Base-by-base conservation (phyloP, 2,113 vertebrate species). In the Zapornia atra region DNA sequence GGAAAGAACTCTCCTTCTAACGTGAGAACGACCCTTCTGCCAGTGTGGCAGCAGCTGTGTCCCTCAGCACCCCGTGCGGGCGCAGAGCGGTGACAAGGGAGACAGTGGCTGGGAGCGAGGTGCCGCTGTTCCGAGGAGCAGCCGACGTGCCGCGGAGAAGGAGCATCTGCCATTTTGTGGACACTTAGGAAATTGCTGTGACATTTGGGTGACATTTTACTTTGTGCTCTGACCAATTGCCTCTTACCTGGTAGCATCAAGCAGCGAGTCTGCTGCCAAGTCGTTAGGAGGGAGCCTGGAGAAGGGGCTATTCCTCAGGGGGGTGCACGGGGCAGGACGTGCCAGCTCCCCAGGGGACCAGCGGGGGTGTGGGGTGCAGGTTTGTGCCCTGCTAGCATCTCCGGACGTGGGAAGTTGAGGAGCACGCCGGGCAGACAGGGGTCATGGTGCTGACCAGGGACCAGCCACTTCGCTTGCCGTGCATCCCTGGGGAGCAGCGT, bases 131-230 rank as follows among this genome's bases (percentile, higher is more conserved):
- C 66, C 24, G 2, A 26, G 80, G 3, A 65, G 75, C 3, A 40
- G 61, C 61, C 2, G 3, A 16, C 0, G 4, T 15, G 46, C 69
- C 48, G 2, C 3, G 3, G 68, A 19, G 12, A 70, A 79, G 86
- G 82, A 86, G 61, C 72, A 51, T 61, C 92, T 90, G 92, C 92
- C 51, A 36, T 83, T 94, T 46, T 80, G 82, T 28, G 92, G 92
- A 51, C 82, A 87, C 89, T 76, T 42, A 5, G 63, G 71, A 92
- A 92, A 86, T 31, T 66, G 78, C 94, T 61, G 72, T 92, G 92
- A 92, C 92, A 90, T 94, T 95, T 92, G 92, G 68, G 86, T 95
- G 94, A 92, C 89, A 89, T 95, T 95, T 95, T 70, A 44, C 72
- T 94, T 65, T 24, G 66, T 36, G 86, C 72, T 92, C 71, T 73